phyloP scores from a whole-genome alignment of 1,140 invertebrate species.

The Ooceraea biroi region DNA sequence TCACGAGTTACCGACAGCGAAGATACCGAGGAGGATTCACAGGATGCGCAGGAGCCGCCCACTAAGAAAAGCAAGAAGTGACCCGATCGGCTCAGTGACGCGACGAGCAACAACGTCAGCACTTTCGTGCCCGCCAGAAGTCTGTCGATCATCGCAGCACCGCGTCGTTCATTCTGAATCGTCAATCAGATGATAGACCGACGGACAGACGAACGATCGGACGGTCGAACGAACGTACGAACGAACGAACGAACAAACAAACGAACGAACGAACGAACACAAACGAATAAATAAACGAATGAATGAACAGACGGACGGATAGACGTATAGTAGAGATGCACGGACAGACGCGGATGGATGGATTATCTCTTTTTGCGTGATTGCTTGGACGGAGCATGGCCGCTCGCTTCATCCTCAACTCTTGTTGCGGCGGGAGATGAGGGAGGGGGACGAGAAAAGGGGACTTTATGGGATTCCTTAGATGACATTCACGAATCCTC shows the following conservation, averaged over 20 bases:
- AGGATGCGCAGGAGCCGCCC: conserved; percentile 84
- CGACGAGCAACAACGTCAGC: conserved; percentile 76
- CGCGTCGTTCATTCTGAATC: conserved; percentile 81
- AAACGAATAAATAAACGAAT: conserved; percentile 29
- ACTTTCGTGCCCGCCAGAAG: conserved; percentile 80
- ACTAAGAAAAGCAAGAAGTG: conserved; percentile 86
- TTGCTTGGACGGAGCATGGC: conserved; percentile 52
- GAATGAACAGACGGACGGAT: not conserved
- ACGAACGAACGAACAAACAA: conserved; percentile 31
- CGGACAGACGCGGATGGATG: conserved; percentile 21
- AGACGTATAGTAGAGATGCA: not conserved
- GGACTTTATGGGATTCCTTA: not conserved
- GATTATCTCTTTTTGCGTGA: conserved; percentile 42
- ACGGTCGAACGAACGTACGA: conserved; percentile 47
- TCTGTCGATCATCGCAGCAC: conserved; percentile 80
- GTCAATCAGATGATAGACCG: conserved; percentile 63
- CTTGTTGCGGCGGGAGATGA: not conserved
- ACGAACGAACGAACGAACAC: conserved; percentile 29
- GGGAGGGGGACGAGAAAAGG: conserved; percentile 7
- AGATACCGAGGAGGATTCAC: conserved; percentile 82
- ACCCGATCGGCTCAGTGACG: conserved; percentile 75
- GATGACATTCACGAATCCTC: not conserved
- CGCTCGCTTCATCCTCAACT: conserved; percentile 60
- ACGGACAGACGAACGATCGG: conserved; percentile 25
- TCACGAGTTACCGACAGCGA: conserved; percentile 84